Percentiles rank a stretch among this genome's conserved stretches.
phyloP scores from a whole-genome alignment of 2,113 vertebrate genomes.

The Lamprotornis superbus region DNA sequence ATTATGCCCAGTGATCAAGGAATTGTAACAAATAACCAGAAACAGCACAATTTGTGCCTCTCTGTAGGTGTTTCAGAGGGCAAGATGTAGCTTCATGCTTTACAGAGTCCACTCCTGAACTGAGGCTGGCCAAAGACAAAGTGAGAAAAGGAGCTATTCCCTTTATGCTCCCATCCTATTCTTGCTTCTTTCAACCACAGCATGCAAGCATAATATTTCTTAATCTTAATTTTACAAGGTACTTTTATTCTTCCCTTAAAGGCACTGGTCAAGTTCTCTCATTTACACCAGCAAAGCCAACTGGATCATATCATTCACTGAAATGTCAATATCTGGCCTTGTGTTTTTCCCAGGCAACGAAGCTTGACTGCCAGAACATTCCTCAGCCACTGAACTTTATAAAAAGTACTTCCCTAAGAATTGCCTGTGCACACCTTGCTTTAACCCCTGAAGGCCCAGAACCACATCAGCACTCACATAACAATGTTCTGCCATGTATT shows the following conservation, averaged over 20 bases:
- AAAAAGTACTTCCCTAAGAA: background rate
- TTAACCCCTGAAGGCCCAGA: conserved; percentile 36
- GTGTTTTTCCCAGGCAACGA: conserved; percentile 52
- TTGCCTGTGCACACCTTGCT: background rate
- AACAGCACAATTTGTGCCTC: background rate
- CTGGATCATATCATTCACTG: background rate
- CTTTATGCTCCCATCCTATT: background rate
- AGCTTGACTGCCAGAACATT: conserved; percentile 48
- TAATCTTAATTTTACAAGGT: background rate
- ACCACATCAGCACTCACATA: background rate
- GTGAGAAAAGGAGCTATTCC: background rate
- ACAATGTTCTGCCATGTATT: background rate
- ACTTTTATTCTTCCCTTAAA: conserved; percentile 10
- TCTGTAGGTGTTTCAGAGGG: background rate
- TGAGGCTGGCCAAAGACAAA: background rate
- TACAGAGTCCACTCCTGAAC: background rate
- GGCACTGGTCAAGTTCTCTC: background rate
- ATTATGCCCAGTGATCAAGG: background rate
- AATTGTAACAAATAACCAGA: conserved; percentile 35
- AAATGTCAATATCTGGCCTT: background rate
- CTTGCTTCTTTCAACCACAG: background rate
- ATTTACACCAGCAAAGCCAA: background rate
- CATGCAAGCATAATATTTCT: background rate
- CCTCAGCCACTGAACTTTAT: conserved; percentile 27
- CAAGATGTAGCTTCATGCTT: background rate